phyloP scores from a whole-genome alignment of 64 coral and sea anemone genomes.

The Stylophora pistillata region DNA sequence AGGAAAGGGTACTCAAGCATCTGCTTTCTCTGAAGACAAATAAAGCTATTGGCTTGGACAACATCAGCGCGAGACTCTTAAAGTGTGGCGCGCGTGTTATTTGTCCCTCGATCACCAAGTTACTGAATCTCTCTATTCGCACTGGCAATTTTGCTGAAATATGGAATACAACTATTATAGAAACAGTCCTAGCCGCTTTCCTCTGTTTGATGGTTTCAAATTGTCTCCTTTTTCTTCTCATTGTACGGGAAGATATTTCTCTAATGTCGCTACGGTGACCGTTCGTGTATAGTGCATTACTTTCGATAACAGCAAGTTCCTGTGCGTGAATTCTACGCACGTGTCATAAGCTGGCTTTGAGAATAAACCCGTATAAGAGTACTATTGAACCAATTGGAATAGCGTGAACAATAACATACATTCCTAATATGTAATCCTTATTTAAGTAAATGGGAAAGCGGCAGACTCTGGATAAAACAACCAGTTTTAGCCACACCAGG shows the following conservation, averaged over 20 bases:
- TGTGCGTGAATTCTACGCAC: slow-evolving; percentile 58
- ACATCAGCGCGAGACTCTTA: too few species aligned
- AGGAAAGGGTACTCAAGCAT: too few species aligned
- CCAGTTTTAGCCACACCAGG: slow-evolving; percentile 9
- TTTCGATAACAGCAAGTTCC: slow-evolving; percentile 3
- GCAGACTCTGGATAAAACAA: slow-evolving; percentile 10
- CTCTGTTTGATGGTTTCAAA: slow-evolving; percentile 31
- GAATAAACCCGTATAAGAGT: slow-evolving; percentile 67
- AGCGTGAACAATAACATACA: slow-evolving; percentile 68
- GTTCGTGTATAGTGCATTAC: not conserved
- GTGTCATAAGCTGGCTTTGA: slow-evolving; percentile 61
- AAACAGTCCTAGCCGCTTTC: slow-evolving; percentile 79
- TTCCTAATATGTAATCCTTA: slow-evolving; percentile 46
- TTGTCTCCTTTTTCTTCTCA: not conserved
- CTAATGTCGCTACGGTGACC: not conserved
- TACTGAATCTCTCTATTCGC: too few species aligned
- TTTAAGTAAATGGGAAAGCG: slow-evolving; percentile 67
- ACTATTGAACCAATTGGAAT: slow-evolving; percentile 68
- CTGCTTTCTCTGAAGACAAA: too few species aligned
- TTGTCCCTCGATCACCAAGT: too few species aligned
- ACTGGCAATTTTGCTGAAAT: too few species aligned
- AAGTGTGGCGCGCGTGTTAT: too few species aligned
- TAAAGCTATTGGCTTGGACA: too few species aligned
- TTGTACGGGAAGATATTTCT: not conserved
- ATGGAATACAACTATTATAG: too few species aligned